Conservation (phyloP, 2,888 invertebrate genomes). For the Matsumyia berberina region DNA sequence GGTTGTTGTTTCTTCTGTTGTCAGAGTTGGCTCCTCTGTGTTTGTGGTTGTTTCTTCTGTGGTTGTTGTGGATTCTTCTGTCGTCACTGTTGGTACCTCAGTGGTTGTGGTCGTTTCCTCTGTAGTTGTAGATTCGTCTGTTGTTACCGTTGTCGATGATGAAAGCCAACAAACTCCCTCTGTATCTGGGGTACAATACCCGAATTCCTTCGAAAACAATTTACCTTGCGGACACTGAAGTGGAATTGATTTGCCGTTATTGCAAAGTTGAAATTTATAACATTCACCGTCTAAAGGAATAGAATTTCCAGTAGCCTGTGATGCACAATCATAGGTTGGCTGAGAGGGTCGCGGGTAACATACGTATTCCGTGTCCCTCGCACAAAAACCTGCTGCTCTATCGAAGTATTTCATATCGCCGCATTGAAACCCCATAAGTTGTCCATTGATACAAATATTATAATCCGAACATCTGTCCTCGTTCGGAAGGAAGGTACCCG, state of each 20-base stretch:
- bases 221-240: conserved; percentile 77
- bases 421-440: conserved; percentile 66
- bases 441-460: conserved; percentile 70
- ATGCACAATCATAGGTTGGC: conserved; percentile 2
- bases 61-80: conserved; percentile 15
- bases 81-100: neutral
- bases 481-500: neutral
- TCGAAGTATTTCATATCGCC: conserved; percentile 77
- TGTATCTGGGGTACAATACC: conserved; percentile 77
- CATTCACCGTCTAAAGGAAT: conserved; percentile 77
- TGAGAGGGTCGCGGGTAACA: neutral
- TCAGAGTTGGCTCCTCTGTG: neutral
- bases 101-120: neutral
- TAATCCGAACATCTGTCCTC: conserved; percentile 67
- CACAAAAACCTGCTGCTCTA: conserved; percentile 8
- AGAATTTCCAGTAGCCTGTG: neutral
- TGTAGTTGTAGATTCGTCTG: neutral
- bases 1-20: neutral
- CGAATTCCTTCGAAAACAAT: conserved; percentile 71
- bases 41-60: neutral
- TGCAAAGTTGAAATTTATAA: conserved; percentile 77
- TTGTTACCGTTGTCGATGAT: neutral
- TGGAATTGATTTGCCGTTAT: conserved; percentile 69
- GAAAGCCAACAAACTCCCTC: conserved; percentile 72
- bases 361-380: neutral